Percentiles rank a stretch among this genome's conserved stretches.
Evolutionary conservation across 2,888 invertebrate genomes (phyloP).

Genomic region (Dione vanillae): DNA sequence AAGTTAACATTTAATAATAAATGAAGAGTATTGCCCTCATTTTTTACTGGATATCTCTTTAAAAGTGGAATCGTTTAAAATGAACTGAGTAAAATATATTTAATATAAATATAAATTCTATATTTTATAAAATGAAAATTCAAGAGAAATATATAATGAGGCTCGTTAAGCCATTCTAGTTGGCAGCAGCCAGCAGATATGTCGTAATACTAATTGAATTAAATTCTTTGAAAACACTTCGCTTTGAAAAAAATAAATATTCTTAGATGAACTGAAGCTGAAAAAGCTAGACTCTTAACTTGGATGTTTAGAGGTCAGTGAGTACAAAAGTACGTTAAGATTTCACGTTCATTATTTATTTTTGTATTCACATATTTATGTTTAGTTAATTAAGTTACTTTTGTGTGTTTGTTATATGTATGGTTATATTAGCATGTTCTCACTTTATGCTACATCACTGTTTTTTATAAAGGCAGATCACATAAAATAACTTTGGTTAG

Average conservation of each 20-base stretch:
- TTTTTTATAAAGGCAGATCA: too few species aligned
- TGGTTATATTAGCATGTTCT: too few species aligned
- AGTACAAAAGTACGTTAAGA: background rate
- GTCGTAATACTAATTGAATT: constrained; percentile 19
- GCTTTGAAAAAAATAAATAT: constrained; percentile 14
- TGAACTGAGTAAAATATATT: background rate
- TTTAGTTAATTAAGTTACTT: too few species aligned
- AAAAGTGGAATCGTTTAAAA: too few species aligned
- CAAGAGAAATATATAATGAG: background rate
- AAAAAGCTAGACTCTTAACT: constrained; percentile 7
- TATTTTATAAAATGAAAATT: background rate
- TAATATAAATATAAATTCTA: background rate
- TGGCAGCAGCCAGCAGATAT: constrained; percentile 6
- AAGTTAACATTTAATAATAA: too few species aligned
- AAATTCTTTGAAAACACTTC: constrained; percentile 17
- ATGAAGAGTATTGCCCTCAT: too few species aligned
- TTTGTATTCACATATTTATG: background rate
- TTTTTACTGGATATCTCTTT: too few species aligned
- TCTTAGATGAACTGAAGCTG: constrained; percentile 8
- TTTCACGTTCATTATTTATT: background rate
- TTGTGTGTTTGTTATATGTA: too few species aligned
- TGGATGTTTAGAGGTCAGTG: background rate
- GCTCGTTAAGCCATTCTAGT: constrained; percentile 11
- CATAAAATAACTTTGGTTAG: too few species aligned
- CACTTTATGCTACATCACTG: too few species aligned